Conservation (phyloP, 2,888 invertebrate species). For the Cynaeus angustus region DNA sequence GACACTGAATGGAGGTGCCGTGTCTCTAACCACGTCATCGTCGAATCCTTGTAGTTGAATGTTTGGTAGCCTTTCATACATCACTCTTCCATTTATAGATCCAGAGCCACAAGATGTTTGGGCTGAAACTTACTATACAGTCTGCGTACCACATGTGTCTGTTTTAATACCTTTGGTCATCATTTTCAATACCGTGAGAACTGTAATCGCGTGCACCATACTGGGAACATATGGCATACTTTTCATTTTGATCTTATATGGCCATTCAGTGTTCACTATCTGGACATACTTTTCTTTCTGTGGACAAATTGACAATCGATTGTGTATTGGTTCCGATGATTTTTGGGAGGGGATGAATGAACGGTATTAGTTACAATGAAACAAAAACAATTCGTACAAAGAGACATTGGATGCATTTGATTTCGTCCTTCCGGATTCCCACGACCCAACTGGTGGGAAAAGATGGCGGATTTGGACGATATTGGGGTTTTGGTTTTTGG, state of each 20-base stretch:
- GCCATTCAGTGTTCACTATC: constrained; percentile 64
- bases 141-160: not conserved
- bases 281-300: constrained; percentile 69
- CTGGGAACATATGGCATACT: constrained; percentile 75
- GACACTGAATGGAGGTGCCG: constrained; percentile 89
- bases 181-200: constrained; percentile 88
- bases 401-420: constrained; percentile 48
- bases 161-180: constrained; percentile 80
- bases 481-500: constrained; percentile 17
- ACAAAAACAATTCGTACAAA: constrained; percentile 53
- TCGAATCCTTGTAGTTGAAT: constrained; percentile 92
- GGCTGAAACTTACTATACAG: constrained; percentile 72
- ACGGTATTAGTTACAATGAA: constrained; percentile 29
- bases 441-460: constrained; percentile 53
- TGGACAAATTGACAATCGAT: constrained; percentile 45
- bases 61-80: constrained; percentile 91
- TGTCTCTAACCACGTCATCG: constrained; percentile 90
- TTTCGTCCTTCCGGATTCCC: constrained; percentile 61
- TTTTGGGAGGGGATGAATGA: constrained; percentile 26
- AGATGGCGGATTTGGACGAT: constrained; percentile 34
- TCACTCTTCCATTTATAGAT: constrained; percentile 82
- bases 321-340: constrained; percentile 24
- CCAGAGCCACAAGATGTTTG: constrained; percentile 95
- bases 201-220: constrained; percentile 90
- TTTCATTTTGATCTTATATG: constrained; percentile 74